Base-by-base conservation (phyloP, 2,888 invertebrate species). In the Cheilosia variabilis region DNA sequence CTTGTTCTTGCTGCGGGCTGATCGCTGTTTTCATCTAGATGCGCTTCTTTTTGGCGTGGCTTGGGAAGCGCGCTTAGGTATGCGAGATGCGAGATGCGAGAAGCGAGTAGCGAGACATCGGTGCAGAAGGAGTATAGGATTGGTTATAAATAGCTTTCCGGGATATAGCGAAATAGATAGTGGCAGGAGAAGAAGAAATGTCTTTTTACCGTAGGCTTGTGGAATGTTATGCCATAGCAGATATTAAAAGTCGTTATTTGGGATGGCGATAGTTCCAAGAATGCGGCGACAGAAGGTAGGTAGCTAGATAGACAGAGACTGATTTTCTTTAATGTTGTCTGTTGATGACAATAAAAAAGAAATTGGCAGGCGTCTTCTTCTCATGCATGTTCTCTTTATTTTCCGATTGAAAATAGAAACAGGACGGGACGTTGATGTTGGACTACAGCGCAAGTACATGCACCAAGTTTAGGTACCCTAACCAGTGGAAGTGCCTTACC, bases 101-200 rank as follows among this genome's bases (percentile, higher is more conserved):
- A n/a, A n/a, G n/a, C n/a, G n/a, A 31, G 31, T 0, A 31, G 31
- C 31, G 31, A 52, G 52, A 77, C 76, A 66, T 57, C 50, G 43
- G 63, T 53, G 63, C 62, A 43, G 71, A 50, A 68, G 55, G 60
- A 60, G 73, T 53, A 72, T 72, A 27, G 79, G 58, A 65, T 69
- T 76, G 80, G 53, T 84, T 84, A 84, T 84, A 84, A 84, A 84
- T 84, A 84, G 80, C 80, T 65, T 65, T 75, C 57, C 65, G 73
- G 58, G 68, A 68, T 68, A 53, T 27, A n/a, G 37, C 50, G 22
- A 50, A 15, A 24, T 7, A 41, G 24, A 52, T 41, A 9, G n/a
- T 17, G 47, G 45, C 22, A 24, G 31, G 43, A 63, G 53, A 2
- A 27, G 57, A 41, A 69, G 34, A 19, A 69, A 65, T 77, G 71